Conservation (phyloP, 2,113 vertebrate genomes). For the Sander vitreus region DNA sequence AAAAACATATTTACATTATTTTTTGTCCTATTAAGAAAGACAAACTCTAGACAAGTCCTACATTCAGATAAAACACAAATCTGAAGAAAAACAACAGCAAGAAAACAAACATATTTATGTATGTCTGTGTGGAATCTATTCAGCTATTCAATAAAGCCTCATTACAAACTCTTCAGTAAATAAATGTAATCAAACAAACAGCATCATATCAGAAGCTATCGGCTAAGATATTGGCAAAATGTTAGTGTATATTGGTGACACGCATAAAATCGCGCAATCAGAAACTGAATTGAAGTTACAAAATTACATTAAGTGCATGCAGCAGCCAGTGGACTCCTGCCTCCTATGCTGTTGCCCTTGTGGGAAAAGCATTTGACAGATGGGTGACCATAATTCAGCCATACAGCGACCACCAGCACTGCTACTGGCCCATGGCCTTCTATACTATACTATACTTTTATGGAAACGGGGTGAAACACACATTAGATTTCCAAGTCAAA, state of each 20-base stretch:
- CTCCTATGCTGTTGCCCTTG: neutral
- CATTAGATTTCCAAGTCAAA: neutral
- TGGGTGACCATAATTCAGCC: constrained; percentile 33
- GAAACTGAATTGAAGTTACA: constrained; percentile 33
- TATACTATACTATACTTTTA: neutral
- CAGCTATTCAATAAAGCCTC: constrained; percentile 15
- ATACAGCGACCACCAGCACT: neutral
- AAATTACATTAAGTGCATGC: constrained; percentile 56
- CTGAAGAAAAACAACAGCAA: neutral
- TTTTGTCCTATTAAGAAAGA: neutral
- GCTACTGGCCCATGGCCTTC: neutral
- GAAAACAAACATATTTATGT: neutral
- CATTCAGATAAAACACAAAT: neutral
- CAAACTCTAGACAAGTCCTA: neutral
- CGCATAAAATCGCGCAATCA: constrained; percentile 38
- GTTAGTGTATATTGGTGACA: constrained; percentile 2
- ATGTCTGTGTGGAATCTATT: constrained; percentile 10
- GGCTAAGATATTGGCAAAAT: constrained; percentile 8
- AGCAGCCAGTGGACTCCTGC: constrained; percentile 24
- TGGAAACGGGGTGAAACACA: constrained; percentile 3
- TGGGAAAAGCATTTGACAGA: constrained; percentile 44
- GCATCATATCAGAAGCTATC: neutral
- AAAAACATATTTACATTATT: neutral
- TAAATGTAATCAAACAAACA: constrained; percentile 42
- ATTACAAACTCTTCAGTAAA: constrained; percentile 30